phyloP scores from a whole-genome alignment of 2,113 vertebrate species.

The Stomatorhinus ivindoensis region DNA sequence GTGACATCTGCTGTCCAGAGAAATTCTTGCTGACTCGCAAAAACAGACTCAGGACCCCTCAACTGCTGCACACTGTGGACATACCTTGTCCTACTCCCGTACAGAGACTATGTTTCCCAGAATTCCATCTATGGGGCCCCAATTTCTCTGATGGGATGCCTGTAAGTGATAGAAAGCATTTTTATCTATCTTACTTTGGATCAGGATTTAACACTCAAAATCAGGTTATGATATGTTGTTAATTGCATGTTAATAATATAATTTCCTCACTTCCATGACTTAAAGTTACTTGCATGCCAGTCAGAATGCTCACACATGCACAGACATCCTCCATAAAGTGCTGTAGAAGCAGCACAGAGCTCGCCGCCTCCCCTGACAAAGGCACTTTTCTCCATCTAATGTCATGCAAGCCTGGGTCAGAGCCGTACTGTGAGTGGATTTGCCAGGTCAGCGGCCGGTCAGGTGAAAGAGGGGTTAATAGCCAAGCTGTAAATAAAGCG shows the following conservation, averaged over 20 bases:
- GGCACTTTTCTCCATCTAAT: not conserved
- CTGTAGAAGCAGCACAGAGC: not conserved
- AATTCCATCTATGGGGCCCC: not conserved
- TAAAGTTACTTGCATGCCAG: not conserved
- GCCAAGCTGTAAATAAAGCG: not conserved
- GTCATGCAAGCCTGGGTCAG: not conserved
- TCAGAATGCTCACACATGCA: slow-evolving; percentile 14
- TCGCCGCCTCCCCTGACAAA: not conserved
- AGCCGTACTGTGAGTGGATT: not conserved
- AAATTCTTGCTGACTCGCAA: not conserved
- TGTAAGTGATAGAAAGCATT: not conserved
- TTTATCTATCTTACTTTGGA: not conserved
- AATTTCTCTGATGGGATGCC: not conserved
- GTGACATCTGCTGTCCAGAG: not conserved
- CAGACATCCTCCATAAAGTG: not conserved
- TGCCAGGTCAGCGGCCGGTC: not conserved
- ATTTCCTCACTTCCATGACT: not conserved
- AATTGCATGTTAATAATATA: not conserved
- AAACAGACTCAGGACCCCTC: not conserved
- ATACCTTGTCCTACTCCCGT: not conserved
- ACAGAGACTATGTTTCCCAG: slow-evolving; percentile 14
- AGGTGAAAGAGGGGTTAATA: not conserved
- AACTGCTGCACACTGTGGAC: not conserved
- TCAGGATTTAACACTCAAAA: not conserved
- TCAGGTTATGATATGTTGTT: not conserved